Evolutionary conservation across 1,140 invertebrate species (phyloP), one percentile per base, ranked within the genome.

Genomic region (Monochamus saltuarius): DNA sequence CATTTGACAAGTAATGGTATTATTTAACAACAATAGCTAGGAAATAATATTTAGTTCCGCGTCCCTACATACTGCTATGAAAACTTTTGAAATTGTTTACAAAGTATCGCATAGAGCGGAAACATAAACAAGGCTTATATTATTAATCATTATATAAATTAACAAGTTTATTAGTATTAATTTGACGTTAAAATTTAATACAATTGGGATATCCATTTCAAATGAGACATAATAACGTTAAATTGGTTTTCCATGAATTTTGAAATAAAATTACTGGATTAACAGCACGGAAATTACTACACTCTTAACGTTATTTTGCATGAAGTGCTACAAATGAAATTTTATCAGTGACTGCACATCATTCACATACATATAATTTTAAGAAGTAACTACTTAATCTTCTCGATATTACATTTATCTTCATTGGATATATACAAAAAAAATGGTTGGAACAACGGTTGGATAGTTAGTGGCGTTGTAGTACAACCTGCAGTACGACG

Each of bases 31-130:
- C 45, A 58, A 58, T 58, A 47, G 50, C 43, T 58, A 49, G 56
- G 56, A 58, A 58, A 58, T 49, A 58, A 58, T 47, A 58, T 45
- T 58, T 58, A 58, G 56, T 58, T 58, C 29, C 56, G 50, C 56
- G 22, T 29, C 22, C 22, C 22, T 29, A 29, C 22, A 29, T 29
- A 6, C 22, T 29, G 22, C 6, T 29, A 29, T 29, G 22, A 58
- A 58, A 49, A 49, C 56, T 58, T 47, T 40, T 47, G 42, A 58
- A 58, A 49, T 58, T 58, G 56, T 58, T 57, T 49, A 57, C 45
- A 58, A 58, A 57, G 49, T 47, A 29, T 29, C 22, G 22, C 22
- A 6, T 29, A 29, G 22, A 29, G 22, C 22, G 22, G 22, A 29
- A 29, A 29, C 22, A 29, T 29, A 29, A 29, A 29, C 22, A 29